A percentile compares a stretch with the other conserved stretches of the same genome.
Evolutionary conservation across 1,140 invertebrate genomes (phyloP).

Genomic region (Vanessa tameamea): DNA sequence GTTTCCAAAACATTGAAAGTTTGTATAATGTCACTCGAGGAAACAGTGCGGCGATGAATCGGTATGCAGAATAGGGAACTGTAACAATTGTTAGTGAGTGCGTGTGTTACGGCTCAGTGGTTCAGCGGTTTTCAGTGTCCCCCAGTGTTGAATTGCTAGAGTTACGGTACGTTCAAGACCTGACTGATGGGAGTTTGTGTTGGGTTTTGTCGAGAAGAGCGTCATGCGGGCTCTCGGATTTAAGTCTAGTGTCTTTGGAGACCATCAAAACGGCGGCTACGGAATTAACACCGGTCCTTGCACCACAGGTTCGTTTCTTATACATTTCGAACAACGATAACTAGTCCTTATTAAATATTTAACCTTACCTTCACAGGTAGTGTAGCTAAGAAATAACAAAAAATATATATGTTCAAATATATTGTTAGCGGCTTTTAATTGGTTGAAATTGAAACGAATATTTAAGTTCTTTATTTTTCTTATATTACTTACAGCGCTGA

Average conservation of each 20-base stretch:
- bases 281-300: constrained; percentile 59
- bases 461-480: too few relatives aligned
- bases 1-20: constrained; percentile 66
- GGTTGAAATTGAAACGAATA: too few relatives aligned
- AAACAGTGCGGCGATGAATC: constrained; percentile 57
- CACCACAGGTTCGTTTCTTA: constrained; percentile 59
- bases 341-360: background rate
- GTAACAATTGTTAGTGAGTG: constrained; percentile 64
- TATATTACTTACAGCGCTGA: too few relatives aligned
- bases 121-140: constrained; percentile 56
- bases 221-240: constrained; percentile 67
- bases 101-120: constrained; percentile 69
- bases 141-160: constrained; percentile 55
- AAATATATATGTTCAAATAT: too few relatives aligned
- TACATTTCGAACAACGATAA: background rate
- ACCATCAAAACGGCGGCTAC: constrained; percentile 67
- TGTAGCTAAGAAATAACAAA: too few relatives aligned
- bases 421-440: too few relatives aligned
- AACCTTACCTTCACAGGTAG: too few relatives aligned
- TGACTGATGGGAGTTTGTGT: constrained; percentile 71
- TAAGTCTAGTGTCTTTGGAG: constrained; percentile 57
- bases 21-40: constrained; percentile 56
- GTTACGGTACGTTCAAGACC: constrained; percentile 43
- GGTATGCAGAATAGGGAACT: constrained; percentile 56
- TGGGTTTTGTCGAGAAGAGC: constrained; percentile 53